A percentile compares a stretch with the other conserved stretches of the same genome.
Conservation (phyloP, 2,888 invertebrate genomes). For the Cephus pygmeus region DNA sequence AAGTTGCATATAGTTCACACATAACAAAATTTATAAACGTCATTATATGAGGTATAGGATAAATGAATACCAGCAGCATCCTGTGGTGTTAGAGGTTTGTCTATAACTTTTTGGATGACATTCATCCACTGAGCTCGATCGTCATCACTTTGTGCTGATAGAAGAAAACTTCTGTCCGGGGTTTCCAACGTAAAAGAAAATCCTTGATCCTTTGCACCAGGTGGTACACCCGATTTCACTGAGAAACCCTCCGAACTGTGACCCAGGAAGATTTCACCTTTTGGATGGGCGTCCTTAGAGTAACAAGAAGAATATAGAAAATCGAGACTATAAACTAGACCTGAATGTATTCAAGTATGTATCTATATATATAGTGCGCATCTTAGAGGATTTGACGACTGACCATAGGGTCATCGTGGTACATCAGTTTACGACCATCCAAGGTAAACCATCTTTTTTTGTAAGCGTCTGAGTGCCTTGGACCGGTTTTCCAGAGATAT, state of each 20-base stretch:
- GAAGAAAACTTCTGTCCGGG: slow-evolving; percentile 80
- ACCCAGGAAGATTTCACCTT: slow-evolving; percentile 91
- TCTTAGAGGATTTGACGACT: slow-evolving; percentile 25
- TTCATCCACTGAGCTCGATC: slow-evolving; percentile 86
- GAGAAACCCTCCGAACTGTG: slow-evolving; percentile 81
- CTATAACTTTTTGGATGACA: slow-evolving; percentile 79
- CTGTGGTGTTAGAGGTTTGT: slow-evolving; percentile 81
- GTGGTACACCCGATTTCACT: slow-evolving; percentile 76
- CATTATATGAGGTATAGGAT: neutral
- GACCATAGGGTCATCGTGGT: slow-evolving; percentile 85
- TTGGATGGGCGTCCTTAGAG: slow-evolving; percentile 82
- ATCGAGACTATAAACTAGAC: slow-evolving; percentile 5
- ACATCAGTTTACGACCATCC: slow-evolving; percentile 91
- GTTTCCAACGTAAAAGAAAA: slow-evolving; percentile 86
- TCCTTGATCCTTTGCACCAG: slow-evolving; percentile 79
- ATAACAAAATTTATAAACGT: slow-evolving; percentile 3
- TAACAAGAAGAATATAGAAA: slow-evolving; percentile 7
- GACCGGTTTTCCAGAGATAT: slow-evolving; percentile 91
- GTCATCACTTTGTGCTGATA: slow-evolving; percentile 80
- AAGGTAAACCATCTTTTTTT: slow-evolving; percentile 90
- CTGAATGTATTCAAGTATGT: neutral
- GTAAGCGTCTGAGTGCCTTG: slow-evolving; percentile 82
- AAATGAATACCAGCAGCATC: slow-evolving; percentile 75
- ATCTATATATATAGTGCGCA: neutral
- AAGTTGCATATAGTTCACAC: neutral